Evolutionary conservation across 2,888 invertebrate genomes (phyloP).

Genomic region (Pardosa pseudoannulata): DNA sequence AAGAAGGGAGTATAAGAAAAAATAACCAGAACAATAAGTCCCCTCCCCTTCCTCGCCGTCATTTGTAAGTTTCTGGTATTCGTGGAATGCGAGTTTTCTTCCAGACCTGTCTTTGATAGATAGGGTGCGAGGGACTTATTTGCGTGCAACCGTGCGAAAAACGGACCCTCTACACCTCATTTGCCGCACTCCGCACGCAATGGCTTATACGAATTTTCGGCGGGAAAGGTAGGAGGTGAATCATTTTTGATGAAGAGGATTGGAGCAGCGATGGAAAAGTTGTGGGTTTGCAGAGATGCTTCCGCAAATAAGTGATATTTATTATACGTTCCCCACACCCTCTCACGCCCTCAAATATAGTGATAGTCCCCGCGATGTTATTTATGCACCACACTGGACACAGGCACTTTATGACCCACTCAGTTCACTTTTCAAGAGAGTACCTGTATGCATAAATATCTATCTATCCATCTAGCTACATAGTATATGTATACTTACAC

Average conservation of each 20-base stretch:
- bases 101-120: conserved; percentile 61
- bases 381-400: too few relatives aligned
- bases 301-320: background rate
- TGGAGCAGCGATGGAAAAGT: background rate
- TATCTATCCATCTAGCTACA: too few relatives aligned
- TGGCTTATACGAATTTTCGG: conserved; percentile 49
- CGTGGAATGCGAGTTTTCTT: conserved; percentile 56
- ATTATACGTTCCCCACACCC: background rate
- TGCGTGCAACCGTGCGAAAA: conserved; percentile 46
- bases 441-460: too few relatives aligned
- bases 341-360: too few relatives aligned
- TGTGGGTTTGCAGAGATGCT: background rate
- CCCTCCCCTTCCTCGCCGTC: conserved; percentile 32
- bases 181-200: conserved; percentile 43
- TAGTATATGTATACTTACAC: too few relatives aligned
- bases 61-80: conserved; percentile 43
- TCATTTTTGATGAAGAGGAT: background rate
- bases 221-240: background rate
- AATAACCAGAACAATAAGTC: conserved; percentile 55
- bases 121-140: conserved; percentile 48
- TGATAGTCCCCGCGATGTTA: too few relatives aligned
- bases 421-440: too few relatives aligned
- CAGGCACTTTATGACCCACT: too few relatives aligned
- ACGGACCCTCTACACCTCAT: conserved; percentile 55
- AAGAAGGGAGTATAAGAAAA: background rate